phyloP scores from a whole-genome alignment of 2,113 vertebrate species.

The Gobius niger region DNA sequence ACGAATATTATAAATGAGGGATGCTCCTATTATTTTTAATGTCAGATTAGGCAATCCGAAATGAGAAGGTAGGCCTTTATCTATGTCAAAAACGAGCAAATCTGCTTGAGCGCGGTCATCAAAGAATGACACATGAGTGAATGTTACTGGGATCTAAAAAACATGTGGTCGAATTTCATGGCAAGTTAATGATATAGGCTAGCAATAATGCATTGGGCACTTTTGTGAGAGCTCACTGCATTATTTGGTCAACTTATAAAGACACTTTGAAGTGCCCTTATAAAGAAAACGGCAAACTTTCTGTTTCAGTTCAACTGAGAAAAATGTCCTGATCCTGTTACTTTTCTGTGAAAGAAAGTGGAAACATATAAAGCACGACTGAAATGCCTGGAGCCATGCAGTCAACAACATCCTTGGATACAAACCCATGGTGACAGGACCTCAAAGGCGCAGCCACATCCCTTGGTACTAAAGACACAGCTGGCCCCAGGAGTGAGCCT shows the following conservation, averaged over 20 bases:
- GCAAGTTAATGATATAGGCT: no score
- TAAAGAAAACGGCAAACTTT: not conserved
- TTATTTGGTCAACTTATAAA: no score
- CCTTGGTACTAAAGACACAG: constrained; percentile 59
- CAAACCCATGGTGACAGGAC: constrained; percentile 69
- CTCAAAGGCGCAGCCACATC: constrained; percentile 59
- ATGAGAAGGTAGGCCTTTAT: not conserved
- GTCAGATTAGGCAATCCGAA: not conserved
- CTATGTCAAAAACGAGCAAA: no score
- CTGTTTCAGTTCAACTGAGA: not conserved
- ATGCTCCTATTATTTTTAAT: not conserved
- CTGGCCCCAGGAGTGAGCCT: constrained; percentile 49
- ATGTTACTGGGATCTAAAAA: no score
- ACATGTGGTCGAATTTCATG: no score
- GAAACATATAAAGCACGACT: constrained; percentile 29
- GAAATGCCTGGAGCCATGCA: constrained; percentile 45
- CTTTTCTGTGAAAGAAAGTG: constrained; percentile 17
- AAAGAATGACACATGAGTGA: no score
- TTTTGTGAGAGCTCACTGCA: no score
- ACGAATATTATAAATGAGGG: not conserved
- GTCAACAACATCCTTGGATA: constrained; percentile 73
- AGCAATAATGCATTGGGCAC: no score
- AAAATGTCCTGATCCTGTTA: not conserved
- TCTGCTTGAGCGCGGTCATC: no score
- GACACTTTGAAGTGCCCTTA: not conserved